These are phyloP conservation scores for Antechinus flavipes DNA, from an alignment of 2,113 vertebrate species.

Conservation along the genomic window DNA sequence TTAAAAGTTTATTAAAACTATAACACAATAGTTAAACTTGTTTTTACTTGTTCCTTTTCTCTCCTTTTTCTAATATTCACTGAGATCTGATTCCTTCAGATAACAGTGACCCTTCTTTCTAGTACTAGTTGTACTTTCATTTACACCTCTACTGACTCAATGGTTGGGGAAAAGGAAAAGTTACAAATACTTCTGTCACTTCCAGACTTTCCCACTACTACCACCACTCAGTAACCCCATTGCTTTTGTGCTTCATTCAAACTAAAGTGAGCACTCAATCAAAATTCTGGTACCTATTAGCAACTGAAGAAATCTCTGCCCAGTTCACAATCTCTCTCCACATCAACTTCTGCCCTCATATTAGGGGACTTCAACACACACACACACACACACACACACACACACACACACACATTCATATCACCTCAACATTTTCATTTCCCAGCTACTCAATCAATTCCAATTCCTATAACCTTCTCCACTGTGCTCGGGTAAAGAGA, in stretches of 20 bases:
- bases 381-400: no score
- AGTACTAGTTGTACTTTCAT: background rate
- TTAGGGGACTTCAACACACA: background rate
- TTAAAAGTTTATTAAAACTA: background rate
- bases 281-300: background rate
- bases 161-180: background rate
- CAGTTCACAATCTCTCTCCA: background rate
- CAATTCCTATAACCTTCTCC: background rate
- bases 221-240: no score
- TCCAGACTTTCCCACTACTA: background rate
- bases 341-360: background rate
- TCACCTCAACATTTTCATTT: background rate
- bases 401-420: background rate
- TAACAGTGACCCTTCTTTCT: background rate
- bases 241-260: background rate
- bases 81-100: background rate
- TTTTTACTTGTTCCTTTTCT: background rate
- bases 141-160: background rate
- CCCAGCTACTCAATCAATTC: background rate
- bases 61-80: background rate
- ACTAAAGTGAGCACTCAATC: background rate
- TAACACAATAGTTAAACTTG: background rate
- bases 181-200: background rate
- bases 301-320: background rate
- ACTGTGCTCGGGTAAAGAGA: background rate